phyloP scores from a whole-genome alignment of 2,113 vertebrate genomes.

The Zingel zingel region DNA sequence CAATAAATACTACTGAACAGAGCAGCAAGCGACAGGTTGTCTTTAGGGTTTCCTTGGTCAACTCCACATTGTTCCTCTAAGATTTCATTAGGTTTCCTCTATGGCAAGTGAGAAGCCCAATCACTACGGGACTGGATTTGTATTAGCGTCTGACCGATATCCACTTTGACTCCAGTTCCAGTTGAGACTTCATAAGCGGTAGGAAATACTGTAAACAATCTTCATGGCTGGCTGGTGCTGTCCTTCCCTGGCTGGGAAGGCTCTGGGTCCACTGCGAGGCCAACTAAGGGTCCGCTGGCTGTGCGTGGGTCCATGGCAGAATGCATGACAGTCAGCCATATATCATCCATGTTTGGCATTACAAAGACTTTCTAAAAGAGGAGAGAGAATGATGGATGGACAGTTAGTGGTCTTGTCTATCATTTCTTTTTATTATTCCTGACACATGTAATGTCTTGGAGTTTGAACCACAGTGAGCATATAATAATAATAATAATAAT shows the following conservation, averaged over 20 bases:
- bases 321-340: constrained; percentile 96
- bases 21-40: constrained; percentile 68
- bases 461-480: neutral
- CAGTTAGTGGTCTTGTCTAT: neutral
- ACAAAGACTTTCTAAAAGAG: constrained; percentile 93
- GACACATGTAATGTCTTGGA: neutral
- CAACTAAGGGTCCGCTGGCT: constrained; percentile 63
- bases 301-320: constrained; percentile 94
- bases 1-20: constrained; percentile 45
- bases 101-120: neutral
- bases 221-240: constrained; percentile 81
- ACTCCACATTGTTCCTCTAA: constrained; percentile 36
- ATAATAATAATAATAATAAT: neutral
- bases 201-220: constrained; percentile 87
- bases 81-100: constrained; percentile 9
- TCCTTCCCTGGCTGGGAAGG: constrained; percentile 41
- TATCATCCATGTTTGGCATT: constrained; percentile 99
- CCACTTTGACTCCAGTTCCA: constrained; percentile 56
- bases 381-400: neutral
- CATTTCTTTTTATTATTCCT: neutral
- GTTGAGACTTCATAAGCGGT: constrained; percentile 40
- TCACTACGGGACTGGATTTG: constrained; percentile 51
- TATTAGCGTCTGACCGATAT: constrained; percentile 18
- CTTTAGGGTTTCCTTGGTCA: constrained; percentile 60
- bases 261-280: constrained; percentile 44